Evolutionary conservation across 2,888 invertebrate genomes (phyloP), one percentile per base, ranked within the genome.

Genomic region (Lepidochrysops patricia): DNA sequence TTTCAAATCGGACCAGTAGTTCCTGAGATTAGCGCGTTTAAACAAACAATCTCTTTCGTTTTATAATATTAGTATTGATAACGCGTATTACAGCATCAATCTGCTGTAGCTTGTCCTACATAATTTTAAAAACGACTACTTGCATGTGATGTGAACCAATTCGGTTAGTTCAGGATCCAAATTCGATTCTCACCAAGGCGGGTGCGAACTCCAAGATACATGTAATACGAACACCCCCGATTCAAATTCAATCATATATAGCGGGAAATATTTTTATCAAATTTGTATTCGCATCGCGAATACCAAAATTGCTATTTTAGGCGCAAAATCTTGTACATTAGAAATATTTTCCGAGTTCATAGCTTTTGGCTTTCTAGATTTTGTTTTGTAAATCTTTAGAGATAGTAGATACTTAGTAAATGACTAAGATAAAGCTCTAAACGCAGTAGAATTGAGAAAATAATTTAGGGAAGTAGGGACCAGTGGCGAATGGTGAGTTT

Each of bases 151-250:
- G 76, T 85, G 86, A 87, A 86, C 86, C 88, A 86, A 87, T 85
- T 88, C 84, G 71, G 73, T 74, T 74, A 69, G 78, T 76, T 79
- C 77, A 74, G 77, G 80, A 78, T 78, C 74, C 73, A 85, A 86
- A 88, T 84, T 86, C 79, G 87, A 88, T 86, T 84, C 86, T 76
- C 78, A 75, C 74, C 71, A 70, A 66, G 70, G 75, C 79, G 80
- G 75, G 80, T 79, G 74, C 75, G 71, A 71, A 72, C 74, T 71
- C 73, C 72, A 73, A 77, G 78, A 74, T 77, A 77, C 74, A 74
- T 72, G 74, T 76, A 74, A 72, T 71, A 78, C 73, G 74, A 26
- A 52, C 35, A 59, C 72, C 49, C 77, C 72, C 78, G 78, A 72
- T 54, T 64, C 70, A 69, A 82, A 85, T 80, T 80, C 68, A 75